A percentile compares a stretch with the other conserved stretches of the same genome.
Conservation (phyloP, 2,113 vertebrate genomes). For the Camarhynchus parvulus region DNA sequence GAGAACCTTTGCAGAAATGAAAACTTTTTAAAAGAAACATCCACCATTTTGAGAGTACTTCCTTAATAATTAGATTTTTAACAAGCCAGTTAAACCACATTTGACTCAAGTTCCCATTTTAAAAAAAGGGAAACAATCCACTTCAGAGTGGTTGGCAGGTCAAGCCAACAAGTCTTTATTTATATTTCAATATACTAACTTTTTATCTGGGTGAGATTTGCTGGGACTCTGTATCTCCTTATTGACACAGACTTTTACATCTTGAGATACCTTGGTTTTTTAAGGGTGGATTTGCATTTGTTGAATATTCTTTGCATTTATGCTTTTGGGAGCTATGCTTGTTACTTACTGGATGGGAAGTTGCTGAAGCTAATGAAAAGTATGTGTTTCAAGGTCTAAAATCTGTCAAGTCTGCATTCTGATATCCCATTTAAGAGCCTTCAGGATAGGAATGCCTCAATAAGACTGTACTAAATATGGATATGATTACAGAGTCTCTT, state of each 20-base stretch:
- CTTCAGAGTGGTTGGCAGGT: not conserved
- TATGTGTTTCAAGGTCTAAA: not conserved
- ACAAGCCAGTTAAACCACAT: not conserved
- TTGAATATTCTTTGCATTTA: not conserved
- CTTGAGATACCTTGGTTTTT: not conserved
- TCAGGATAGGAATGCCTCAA: not conserved
- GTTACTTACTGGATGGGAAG: not conserved
- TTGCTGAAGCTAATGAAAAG: not conserved
- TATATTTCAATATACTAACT: not conserved
- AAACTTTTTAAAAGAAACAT: not conserved
- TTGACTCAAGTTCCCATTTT: not conserved
- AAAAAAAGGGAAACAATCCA: not conserved
- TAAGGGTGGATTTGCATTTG: not conserved
- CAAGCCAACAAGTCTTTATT: not conserved
- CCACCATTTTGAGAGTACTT: conserved; percentile 25
- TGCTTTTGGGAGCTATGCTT: not conserved
- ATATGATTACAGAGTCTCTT: not conserved
- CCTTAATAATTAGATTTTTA: not conserved
- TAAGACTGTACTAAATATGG: not conserved
- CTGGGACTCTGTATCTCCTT: not conserved
- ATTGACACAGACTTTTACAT: not conserved
- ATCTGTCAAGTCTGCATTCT: not conserved
- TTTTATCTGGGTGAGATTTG: not conserved
- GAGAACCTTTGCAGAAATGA: not conserved
- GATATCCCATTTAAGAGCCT: not conserved